Percentiles rank a stretch among this genome's conserved stretches.
These are phyloP conservation scores for Heliconius hortense DNA, from an alignment of 2,888 invertebrate species.

Conservation along the genomic window DNA sequence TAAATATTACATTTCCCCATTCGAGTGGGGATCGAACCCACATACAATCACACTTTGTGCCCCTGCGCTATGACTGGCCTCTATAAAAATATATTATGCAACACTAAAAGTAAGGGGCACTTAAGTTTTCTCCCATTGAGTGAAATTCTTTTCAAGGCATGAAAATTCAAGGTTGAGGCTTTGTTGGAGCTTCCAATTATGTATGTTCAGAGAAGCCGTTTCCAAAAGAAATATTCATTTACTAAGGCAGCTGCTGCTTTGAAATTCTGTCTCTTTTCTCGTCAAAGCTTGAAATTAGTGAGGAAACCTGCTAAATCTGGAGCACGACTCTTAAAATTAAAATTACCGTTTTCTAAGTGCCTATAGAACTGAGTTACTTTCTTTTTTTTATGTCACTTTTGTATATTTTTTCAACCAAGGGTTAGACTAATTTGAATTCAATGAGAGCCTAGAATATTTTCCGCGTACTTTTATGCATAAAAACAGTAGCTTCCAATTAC, in stretches of 20 bases:
- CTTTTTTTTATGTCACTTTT: neutral
- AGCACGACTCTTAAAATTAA: neutral
- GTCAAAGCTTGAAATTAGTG: constrained; percentile 23
- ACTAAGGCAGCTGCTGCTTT: constrained; percentile 17
- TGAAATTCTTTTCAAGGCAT: constrained; percentile 17
- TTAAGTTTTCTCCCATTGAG: constrained; percentile 20
- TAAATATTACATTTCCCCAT: too few species aligned
- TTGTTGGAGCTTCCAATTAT: constrained; percentile 20
- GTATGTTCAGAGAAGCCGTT: constrained; percentile 15
- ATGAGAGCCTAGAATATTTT: neutral
- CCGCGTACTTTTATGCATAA: neutral
- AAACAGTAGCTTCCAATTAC: neutral
- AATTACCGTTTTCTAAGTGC: neutral
- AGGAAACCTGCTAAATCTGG: constrained; percentile 17
- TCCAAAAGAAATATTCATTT: constrained; percentile 23
- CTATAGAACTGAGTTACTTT: neutral
- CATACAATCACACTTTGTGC: too few species aligned
- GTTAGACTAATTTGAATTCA: neutral
- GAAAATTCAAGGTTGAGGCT: constrained; percentile 15
- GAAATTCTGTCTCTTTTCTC: constrained; percentile 15
- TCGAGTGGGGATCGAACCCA: too few species aligned
- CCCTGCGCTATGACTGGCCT: too few species aligned
- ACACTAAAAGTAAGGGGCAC: neutral
- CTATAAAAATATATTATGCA: neutral
- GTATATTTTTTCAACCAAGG: neutral